Evolutionary conservation across 92 coral and sea anemone genomes (phyloP).

Genomic region (Palythoa grandiflora): DNA sequence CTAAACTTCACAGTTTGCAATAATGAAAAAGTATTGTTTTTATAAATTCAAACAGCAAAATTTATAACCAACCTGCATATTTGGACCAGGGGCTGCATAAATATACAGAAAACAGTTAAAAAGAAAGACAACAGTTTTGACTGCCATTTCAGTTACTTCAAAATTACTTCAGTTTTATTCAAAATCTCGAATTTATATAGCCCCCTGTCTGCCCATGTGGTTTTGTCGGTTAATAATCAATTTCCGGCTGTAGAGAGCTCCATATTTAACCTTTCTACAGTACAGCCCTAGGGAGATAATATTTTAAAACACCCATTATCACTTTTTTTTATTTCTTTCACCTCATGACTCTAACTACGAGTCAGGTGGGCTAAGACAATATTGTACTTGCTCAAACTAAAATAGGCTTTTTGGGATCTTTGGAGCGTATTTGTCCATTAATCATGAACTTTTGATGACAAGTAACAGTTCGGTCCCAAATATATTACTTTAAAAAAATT

Average conservation of each 20-base stretch:
- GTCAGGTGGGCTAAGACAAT: too few species aligned
- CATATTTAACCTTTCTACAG: constrained; percentile 5
- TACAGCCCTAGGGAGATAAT: neutral
- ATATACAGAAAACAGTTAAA: neutral
- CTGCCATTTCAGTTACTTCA: constrained; percentile 3
- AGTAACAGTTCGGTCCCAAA: too few species aligned
- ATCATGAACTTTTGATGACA: too few species aligned
- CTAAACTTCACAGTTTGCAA: neutral
- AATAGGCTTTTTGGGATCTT: too few species aligned
- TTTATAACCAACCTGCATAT: neutral
- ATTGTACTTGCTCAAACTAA: too few species aligned
- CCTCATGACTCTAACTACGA: neutral
- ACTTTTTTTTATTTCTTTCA: neutral
- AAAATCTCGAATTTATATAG: neutral
- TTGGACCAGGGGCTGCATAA: constrained; percentile 1
- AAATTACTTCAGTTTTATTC: neutral
- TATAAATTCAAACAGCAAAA: neutral
- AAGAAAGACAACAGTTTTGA: neutral
- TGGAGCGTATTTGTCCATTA: too few species aligned
- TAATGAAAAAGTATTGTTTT: too few species aligned
- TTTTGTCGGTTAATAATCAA: neutral
- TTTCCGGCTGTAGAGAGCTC: constrained; percentile 20
- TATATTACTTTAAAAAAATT: too few species aligned
- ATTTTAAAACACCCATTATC: neutral
- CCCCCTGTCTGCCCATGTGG: neutral